Evolutionary conservation across 2,888 invertebrate species (phyloP).

Genomic region (Mythimna lalbum): DNA sequence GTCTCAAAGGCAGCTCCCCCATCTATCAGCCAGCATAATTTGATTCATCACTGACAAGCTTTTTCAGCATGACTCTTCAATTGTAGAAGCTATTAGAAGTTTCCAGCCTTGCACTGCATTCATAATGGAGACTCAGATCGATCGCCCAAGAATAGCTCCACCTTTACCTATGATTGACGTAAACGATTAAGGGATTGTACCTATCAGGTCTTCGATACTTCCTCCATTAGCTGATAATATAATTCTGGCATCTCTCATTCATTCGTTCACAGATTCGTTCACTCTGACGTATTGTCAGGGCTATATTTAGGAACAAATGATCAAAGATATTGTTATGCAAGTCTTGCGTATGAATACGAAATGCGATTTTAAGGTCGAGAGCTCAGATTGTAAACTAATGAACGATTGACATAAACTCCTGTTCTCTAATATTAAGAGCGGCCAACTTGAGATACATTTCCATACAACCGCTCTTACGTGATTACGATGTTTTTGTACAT

Average conservation of each 20-base stretch:
- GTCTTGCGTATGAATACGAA: constrained; percentile 17
- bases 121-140: constrained; percentile 14
- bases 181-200: constrained; percentile 34
- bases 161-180: constrained; percentile 42
- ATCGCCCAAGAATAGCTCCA: constrained; percentile 21
- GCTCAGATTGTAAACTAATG: constrained; percentile 18
- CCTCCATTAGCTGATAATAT: constrained; percentile 46
- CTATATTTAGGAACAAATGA: constrained; percentile 36
- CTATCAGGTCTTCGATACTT: constrained; percentile 14
- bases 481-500: too few species aligned
- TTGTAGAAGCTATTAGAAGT: background rate
- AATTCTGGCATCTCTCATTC: constrained; percentile 39
- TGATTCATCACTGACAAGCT: too few species aligned
- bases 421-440: background rate
- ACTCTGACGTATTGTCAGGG: constrained; percentile 38
- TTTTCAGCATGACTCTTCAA: background rate
- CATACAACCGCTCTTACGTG: too few species aligned
- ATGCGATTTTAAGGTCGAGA: constrained; percentile 22
- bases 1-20: too few species aligned
- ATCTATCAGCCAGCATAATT: too few species aligned
- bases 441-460: too few species aligned
- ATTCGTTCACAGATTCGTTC: constrained; percentile 30
- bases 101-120: constrained; percentile 10
- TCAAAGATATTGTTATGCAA: constrained; percentile 33
- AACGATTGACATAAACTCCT: background rate